phyloP scores from a whole-genome alignment of 2,113 vertebrate genomes.

The Dromas ardeola region DNA sequence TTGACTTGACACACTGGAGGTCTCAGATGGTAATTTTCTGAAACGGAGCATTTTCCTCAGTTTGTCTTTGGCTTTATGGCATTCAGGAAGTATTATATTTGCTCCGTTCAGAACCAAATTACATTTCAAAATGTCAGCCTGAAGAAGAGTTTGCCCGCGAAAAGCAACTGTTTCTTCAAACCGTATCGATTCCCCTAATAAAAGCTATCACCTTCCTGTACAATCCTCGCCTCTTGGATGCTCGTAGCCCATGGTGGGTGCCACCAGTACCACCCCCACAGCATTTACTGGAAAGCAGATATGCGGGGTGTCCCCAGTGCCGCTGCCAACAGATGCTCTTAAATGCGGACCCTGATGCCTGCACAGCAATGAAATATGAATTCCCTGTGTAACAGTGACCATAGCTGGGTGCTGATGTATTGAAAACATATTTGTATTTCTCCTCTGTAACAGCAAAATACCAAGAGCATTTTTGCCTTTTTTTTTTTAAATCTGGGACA shows the following conservation, averaged over 20 bases:
- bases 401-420: background rate
- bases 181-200: background rate
- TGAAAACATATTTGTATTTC: background rate
- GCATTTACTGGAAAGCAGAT: background rate
- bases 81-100: background rate
- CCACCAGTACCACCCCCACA: background rate
- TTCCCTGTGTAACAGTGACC: background rate
- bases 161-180: conserved; percentile 45
- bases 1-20: background rate
- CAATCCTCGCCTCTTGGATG: background rate
- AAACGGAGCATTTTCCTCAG: background rate
- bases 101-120: conserved; percentile 30
- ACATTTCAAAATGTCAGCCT: conserved; percentile 49
- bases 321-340: background rate
- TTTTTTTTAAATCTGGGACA: background rate
- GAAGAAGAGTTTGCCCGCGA: conserved; percentile 26
- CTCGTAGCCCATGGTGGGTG: fast-evolving
- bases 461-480: background rate
- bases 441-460: background rate
- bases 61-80: conserved; percentile 36
- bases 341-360: background rate
- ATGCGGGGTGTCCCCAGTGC: background rate
- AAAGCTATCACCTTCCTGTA: background rate
- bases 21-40: background rate
- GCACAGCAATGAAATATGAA: background rate